A percentile compares a stretch with the other conserved stretches of the same genome.
phyloP scores from a whole-genome alignment of 2,113 vertebrate genomes.

The Psilopogon haemacephalus region DNA sequence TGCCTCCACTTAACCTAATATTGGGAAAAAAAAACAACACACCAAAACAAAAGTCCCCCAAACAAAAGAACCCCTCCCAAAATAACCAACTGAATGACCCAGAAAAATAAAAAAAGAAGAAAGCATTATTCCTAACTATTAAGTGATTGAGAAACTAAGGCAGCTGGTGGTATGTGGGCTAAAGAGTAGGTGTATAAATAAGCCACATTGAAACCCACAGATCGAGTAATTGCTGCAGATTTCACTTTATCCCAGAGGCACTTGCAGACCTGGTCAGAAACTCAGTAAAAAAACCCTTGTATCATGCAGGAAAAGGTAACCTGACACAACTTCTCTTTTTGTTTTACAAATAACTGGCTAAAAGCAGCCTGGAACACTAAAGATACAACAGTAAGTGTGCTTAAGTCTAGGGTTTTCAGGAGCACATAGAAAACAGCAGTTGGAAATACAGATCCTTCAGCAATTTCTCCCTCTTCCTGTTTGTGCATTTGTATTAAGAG shows the following conservation, averaged over 20 bases:
- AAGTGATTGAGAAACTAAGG: constrained; percentile 30
- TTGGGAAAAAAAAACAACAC: neutral
- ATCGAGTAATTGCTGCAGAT: constrained; percentile 21
- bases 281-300: neutral
- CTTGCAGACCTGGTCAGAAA: neutral
- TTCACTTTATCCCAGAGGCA: neutral
- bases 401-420: neutral
- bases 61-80: too few species aligned
- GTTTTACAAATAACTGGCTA: neutral
- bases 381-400: neutral
- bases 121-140: neutral
- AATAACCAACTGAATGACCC: too few species aligned
- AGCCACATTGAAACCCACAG: neutral
- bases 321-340: neutral
- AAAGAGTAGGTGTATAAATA: constrained; percentile 39
- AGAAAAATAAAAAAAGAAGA: too few species aligned
- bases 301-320: neutral
- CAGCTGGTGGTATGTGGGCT: constrained; percentile 23
- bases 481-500: neutral
- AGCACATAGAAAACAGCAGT: neutral
- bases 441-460: neutral
- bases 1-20: neutral
- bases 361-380: neutral
- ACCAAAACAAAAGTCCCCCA: too few species aligned
- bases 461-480: neutral